A percentile compares a stretch with the other conserved stretches of the same genome.
Conservation (phyloP, 2,113 vertebrate species). For the Macquaria ambigua region DNA sequence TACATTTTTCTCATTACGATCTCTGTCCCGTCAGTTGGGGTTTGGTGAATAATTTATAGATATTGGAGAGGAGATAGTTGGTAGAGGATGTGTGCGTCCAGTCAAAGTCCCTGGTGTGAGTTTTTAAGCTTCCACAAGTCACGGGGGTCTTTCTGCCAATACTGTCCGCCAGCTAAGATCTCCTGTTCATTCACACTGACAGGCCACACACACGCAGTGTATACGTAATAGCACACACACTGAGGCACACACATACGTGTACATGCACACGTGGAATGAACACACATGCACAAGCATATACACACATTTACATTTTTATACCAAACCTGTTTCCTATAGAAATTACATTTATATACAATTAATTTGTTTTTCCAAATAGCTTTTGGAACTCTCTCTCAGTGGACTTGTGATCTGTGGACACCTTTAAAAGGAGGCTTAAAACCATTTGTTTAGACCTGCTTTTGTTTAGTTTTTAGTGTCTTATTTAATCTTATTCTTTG, state of each 20-base stretch:
- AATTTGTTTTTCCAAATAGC: neutral
- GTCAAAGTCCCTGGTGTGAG: slow-evolving; percentile 60
- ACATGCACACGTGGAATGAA: neutral
- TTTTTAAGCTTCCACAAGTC: slow-evolving; percentile 68
- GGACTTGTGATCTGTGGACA: no score
- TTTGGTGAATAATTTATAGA: slow-evolving; percentile 78
- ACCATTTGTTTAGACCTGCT: no score
- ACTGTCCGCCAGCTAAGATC: slow-evolving; percentile 58
- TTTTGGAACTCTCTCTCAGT: neutral
- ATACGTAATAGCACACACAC: slow-evolving; percentile 8
- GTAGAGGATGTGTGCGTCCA: slow-evolving; percentile 45
- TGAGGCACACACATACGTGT: neutral
- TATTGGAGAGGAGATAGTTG: slow-evolving; percentile 45
- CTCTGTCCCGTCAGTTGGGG: slow-evolving; percentile 61
- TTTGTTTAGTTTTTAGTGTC: no score
- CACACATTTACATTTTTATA: neutral
- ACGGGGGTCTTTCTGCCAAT: slow-evolving; percentile 62
- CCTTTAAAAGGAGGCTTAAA: no score
- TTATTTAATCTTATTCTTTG: no score
- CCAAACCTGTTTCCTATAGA: neutral
- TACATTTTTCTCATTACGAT: slow-evolving; percentile 76
- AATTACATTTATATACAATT: neutral
- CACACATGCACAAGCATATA: neutral
- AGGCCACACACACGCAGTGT: slow-evolving; percentile 20
- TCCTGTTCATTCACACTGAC: slow-evolving; percentile 51